Percentiles rank a stretch among this genome's conserved stretches.
phyloP scores from a whole-genome alignment of 2,113 vertebrate species.

The Mohoua ochrocephala region DNA sequence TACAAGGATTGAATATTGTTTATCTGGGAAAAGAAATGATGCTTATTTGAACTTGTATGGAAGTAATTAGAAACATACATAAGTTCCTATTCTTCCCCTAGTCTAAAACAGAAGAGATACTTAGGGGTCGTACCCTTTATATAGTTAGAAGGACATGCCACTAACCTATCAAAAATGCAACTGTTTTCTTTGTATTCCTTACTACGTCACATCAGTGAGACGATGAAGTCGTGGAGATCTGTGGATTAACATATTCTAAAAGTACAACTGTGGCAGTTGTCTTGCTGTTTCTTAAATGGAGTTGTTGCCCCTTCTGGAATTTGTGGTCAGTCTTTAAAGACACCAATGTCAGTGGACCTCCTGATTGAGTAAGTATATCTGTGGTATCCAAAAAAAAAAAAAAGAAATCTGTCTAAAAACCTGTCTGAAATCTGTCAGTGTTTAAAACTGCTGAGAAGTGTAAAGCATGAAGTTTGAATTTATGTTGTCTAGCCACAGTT shows the following conservation, averaged over 20 bases:
- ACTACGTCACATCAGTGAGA: not conserved
- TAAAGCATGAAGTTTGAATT: constrained; percentile 16
- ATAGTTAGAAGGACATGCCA: not conserved
- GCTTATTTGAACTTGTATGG: not conserved
- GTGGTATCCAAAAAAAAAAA: not conserved
- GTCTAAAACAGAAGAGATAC: not conserved
- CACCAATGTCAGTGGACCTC: not conserved
- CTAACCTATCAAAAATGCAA: not conserved
- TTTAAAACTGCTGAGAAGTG: not conserved
- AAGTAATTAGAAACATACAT: not conserved
- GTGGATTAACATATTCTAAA: not conserved
- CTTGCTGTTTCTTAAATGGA: not conserved
- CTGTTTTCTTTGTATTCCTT: not conserved
- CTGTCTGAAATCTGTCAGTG: not conserved
- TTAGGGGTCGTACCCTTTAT: not conserved
- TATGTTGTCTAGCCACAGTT: constrained; percentile 29
- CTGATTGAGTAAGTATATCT: not conserved
- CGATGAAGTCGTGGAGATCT: not conserved
- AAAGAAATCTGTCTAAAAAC: not conserved
- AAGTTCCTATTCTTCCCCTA: not conserved
- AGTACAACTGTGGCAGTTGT: not conserved
- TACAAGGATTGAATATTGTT: not conserved
- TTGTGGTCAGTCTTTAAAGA: not conserved
- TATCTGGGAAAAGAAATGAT: not conserved
- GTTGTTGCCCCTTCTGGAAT: not conserved